These are phyloP conservation scores for Lutjanus erythropterus DNA, from an alignment of 2,113 vertebrate species.

Conservation along the genomic window DNA sequence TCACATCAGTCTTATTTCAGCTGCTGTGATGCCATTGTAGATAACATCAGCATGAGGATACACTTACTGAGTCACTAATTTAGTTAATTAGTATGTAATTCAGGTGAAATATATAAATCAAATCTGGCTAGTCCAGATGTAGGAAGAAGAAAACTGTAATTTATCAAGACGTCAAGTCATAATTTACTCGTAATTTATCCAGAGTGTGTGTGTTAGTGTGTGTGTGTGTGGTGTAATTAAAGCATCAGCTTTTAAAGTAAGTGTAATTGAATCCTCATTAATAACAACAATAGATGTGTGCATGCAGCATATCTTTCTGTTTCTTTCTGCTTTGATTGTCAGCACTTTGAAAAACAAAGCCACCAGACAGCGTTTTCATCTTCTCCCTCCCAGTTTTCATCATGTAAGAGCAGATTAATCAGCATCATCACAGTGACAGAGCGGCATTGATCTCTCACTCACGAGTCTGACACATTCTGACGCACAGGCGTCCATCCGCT, in stretches of 20 bases:
- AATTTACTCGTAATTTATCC: background rate
- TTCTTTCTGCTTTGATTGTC: conserved; percentile 19
- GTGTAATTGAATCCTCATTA: conserved; percentile 5
- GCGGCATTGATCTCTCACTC: conserved; percentile 53
- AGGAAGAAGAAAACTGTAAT: background rate
- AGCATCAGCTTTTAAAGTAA: background rate
- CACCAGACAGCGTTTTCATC: background rate
- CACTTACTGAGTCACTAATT: background rate
- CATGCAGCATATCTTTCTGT: background rate
- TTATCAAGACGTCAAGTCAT: background rate
- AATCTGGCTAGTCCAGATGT: background rate
- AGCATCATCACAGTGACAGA: conserved; percentile 30
- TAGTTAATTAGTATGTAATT: conserved; percentile 7
- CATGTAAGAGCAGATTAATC: conserved; percentile 57
- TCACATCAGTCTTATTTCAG: too few species aligned
- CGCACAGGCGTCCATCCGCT: conserved; percentile 5
- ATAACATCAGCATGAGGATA: background rate
- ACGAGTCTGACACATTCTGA: conserved; percentile 53
- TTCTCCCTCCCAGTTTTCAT: conserved; percentile 6
- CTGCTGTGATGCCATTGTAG: background rate
- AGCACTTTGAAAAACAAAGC: conserved; percentile 7
- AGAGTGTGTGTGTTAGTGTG: too few species aligned
- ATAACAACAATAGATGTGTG: conserved; percentile 3
- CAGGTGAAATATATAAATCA: conserved; percentile 9
- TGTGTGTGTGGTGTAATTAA: conserved; percentile 6